Evolutionary conservation across 2,113 vertebrate species (phyloP).

Genomic region (Corythornis madagascariensis): DNA sequence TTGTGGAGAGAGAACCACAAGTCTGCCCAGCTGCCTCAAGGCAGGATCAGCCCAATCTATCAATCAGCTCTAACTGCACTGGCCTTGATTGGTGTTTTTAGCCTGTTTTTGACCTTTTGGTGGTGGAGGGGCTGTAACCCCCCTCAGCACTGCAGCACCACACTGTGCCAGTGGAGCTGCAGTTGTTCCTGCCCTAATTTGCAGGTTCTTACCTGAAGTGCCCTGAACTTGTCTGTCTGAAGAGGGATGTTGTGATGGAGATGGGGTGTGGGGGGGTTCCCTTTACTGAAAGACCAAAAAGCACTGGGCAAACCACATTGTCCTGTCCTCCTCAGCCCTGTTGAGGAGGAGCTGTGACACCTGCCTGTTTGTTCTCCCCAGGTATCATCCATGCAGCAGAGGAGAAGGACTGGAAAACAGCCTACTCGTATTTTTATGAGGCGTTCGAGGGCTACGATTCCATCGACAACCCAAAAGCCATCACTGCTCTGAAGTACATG

Average conservation of each 20-base stretch:
- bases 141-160: neutral
- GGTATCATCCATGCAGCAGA: constrained; percentile 98
- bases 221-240: neutral
- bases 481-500: constrained; percentile 98
- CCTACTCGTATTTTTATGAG: constrained; percentile 98
- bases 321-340: neutral
- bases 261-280: neutral
- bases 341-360: neutral
- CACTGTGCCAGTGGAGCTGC: neutral
- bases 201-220: neutral
- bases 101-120: neutral
- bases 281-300: neutral
- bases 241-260: neutral
- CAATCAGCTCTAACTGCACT: neutral
- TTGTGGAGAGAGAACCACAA: neutral
- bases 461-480: constrained; percentile 93
- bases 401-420: constrained; percentile 99
- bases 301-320: neutral
- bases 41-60: neutral
- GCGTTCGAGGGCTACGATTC: constrained; percentile 98
- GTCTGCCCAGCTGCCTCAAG: neutral
- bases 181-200: neutral
- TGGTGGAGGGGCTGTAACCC: neutral
- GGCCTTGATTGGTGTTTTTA: neutral
- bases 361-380: constrained; percentile 56